These are phyloP conservation scores for Saturnia japonica DNA, from an alignment of 2,888 invertebrate species.

Conservation along the genomic window DNA sequence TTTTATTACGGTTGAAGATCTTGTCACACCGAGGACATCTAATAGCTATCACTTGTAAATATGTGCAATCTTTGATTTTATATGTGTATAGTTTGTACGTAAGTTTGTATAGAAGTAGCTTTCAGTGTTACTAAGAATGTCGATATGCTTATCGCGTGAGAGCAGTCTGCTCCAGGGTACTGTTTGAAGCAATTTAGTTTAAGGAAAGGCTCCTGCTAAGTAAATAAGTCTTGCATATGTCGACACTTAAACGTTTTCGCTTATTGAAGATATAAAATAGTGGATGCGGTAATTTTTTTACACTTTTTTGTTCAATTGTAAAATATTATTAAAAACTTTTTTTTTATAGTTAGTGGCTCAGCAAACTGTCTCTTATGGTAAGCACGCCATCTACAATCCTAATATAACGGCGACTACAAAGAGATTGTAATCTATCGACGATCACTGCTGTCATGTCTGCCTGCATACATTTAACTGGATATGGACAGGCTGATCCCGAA, in stretches of 20 bases:
- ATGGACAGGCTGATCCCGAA: too few species aligned
- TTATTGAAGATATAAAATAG: constrained; percentile 3
- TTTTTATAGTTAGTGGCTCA: too few species aligned
- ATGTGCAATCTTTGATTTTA: neutral
- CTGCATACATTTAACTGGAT: too few species aligned
- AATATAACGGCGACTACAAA: too few species aligned
- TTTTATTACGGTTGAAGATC: too few species aligned
- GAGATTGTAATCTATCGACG: too few species aligned
- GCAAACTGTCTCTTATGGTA: too few species aligned
- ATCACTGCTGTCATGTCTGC: too few species aligned
- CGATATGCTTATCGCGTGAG: constrained; percentile 38
- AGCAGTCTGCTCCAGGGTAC: constrained; percentile 29
- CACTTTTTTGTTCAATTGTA: neutral
- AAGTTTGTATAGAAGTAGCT: neutral
- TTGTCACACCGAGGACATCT: too few species aligned
- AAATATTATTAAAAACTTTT: too few species aligned
- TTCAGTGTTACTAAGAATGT: neutral
- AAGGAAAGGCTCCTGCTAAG: constrained; percentile 41
- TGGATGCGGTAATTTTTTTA: constrained; percentile 16
- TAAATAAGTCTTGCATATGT: constrained; percentile 48
- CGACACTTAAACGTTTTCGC: constrained; percentile 29
- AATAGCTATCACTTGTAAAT: too few species aligned
- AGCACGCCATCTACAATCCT: too few species aligned
- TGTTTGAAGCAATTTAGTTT: constrained; percentile 46
- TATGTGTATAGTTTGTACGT: neutral